Evolutionary conservation across 2,888 invertebrate genomes (phyloP).

Genomic region (Zaprionus lineosus): DNA sequence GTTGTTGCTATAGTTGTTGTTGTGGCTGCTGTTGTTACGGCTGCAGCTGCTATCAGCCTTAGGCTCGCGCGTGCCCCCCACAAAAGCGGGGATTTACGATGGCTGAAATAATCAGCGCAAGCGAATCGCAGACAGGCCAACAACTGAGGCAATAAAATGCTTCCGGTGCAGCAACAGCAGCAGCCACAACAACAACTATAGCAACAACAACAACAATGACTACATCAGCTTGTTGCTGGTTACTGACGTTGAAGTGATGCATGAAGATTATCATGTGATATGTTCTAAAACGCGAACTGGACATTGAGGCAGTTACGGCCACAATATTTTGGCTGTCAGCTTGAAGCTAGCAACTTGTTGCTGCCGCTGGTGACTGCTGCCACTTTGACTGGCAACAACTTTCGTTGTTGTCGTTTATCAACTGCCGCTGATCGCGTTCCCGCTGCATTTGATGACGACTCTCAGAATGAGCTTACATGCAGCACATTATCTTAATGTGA

Average conservation of each 20-base stretch:
- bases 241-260: slow-evolving; percentile 74
- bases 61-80: slow-evolving; percentile 71
- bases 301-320: slow-evolving; percentile 31
- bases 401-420: slow-evolving; percentile 71
- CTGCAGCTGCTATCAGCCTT: slow-evolving; percentile 49
- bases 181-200: slow-evolving; percentile 39
- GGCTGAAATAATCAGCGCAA: slow-evolving; percentile 70
- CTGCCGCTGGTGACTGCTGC: slow-evolving; percentile 29
- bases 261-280: slow-evolving; percentile 79
- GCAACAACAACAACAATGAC: slow-evolving; percentile 46
- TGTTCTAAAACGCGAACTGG: slow-evolving; percentile 66
- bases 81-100: slow-evolving; percentile 74
- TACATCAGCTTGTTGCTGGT: slow-evolving; percentile 45
- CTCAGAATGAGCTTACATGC: slow-evolving; percentile 64
- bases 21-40: slow-evolving; percentile 40
- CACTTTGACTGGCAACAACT: slow-evolving; percentile 32
- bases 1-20: slow-evolving; percentile 14
- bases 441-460: slow-evolving; percentile 70
- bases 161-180: slow-evolving; percentile 68
- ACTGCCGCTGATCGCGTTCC: slow-evolving; percentile 57
- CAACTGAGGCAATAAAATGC: slow-evolving; percentile 73
- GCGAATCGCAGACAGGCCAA: slow-evolving; percentile 67
- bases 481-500: slow-evolving; percentile 77
- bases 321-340: slow-evolving; percentile 61
- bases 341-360: slow-evolving; percentile 39